These are phyloP conservation scores for Grammomys dolichurus DNA, from an alignment of 2,113 vertebrate species.

Conservation along the genomic window DNA sequence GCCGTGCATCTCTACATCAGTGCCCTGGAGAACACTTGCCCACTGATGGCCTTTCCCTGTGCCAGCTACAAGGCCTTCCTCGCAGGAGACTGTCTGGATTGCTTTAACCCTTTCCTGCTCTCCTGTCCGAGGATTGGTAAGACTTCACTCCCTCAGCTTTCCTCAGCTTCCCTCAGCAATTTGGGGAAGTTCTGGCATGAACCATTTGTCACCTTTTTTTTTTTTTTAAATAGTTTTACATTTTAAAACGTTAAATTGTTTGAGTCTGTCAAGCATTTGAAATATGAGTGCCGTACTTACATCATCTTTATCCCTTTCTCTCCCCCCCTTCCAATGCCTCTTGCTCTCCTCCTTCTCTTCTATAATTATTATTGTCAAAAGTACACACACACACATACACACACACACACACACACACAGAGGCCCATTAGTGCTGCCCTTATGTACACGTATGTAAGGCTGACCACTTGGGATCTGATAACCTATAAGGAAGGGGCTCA, in stretches of 20 bases:
- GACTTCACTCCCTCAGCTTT: background rate
- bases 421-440: background rate
- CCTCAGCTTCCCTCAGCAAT: background rate
- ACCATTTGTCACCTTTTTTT: background rate
- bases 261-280: background rate
- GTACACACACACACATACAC: background rate
- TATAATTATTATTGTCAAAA: background rate
- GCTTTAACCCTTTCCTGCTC: constrained; percentile 85
- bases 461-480: background rate
- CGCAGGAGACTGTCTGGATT: constrained; percentile 90
- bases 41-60: constrained; percentile 92
- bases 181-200: background rate
- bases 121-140: constrained; percentile 95
- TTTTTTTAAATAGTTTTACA: background rate
- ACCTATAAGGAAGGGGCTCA: background rate
- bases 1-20: constrained; percentile 95
- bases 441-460: background rate
- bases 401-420: background rate
- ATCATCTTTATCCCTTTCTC: background rate
- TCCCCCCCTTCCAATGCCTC: background rate
- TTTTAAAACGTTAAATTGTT: background rate
- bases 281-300: background rate
- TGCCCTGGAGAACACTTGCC: constrained; percentile 90
- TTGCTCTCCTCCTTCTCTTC: background rate
- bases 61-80: constrained; percentile 91